A percentile compares a stretch with the other conserved stretches of the same genome.
phyloP scores from a whole-genome alignment of 2,888 invertebrate species.

The Hydriomena furcata region DNA sequence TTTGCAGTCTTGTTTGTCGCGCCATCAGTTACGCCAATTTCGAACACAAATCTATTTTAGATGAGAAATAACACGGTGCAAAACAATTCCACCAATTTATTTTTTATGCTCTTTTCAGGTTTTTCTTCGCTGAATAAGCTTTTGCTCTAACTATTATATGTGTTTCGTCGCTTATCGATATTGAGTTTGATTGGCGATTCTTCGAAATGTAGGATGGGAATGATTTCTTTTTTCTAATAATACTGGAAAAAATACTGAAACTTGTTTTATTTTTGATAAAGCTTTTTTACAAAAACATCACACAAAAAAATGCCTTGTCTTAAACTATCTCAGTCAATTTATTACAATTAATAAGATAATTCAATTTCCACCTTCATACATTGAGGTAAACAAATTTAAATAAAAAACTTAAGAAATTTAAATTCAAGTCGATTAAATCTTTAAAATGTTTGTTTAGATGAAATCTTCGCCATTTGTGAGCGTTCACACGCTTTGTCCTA shows the following conservation, averaged over 20 bases:
- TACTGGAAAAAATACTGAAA: not conserved
- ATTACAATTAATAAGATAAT: too few relatives aligned
- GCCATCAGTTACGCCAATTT: conserved; percentile 36
- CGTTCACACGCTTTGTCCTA: conserved; percentile 33
- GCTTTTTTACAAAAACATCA: not conserved
- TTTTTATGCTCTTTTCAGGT: conserved; percentile 18
- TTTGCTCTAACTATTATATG: conserved; percentile 25
- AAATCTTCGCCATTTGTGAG: conserved; percentile 24
- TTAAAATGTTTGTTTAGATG: conserved; percentile 5
- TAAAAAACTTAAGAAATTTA: conserved; percentile 6
- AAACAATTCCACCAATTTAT: conserved; percentile 36
- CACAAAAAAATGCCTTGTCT: too few relatives aligned
- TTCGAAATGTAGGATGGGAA: conserved; percentile 1
- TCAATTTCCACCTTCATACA: not conserved
- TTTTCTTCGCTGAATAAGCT: conserved; percentile 29
- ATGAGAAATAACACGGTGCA: conserved; percentile 34
- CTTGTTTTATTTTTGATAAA: not conserved
- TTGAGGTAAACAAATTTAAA: not conserved
- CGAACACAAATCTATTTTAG: conserved; percentile 35
- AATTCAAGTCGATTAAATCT: conserved; percentile 21
- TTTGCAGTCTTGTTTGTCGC: conserved; percentile 27
- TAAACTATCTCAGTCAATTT: too few relatives aligned
- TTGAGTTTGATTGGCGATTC: conserved; percentile 2
- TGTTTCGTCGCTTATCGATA: conserved; percentile 9
- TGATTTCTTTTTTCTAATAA: conserved; percentile 8